These are phyloP conservation scores for Sarcophilus harrisii DNA, from an alignment of 2,797 vertebrate genomes.

Conservation along the genomic window DNA sequence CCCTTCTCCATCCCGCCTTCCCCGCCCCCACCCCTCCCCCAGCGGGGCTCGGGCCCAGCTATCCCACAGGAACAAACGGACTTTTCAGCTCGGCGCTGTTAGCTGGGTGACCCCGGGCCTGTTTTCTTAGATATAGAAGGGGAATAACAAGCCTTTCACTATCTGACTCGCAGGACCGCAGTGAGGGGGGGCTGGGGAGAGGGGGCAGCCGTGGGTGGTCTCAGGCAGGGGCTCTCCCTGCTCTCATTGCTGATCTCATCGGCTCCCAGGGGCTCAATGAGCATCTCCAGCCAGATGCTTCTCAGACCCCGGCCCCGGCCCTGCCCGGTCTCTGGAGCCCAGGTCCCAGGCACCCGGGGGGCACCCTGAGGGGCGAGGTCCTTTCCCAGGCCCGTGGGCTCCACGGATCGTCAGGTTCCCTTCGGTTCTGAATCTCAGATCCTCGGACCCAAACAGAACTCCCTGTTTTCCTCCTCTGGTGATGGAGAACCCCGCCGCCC, in stretches of 20 bases:
- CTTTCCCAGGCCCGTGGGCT: background rate
- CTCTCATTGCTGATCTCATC: background rate
- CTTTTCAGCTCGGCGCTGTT: background rate
- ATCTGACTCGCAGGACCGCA: background rate
- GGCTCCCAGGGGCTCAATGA: background rate
- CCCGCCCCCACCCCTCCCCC: background rate
- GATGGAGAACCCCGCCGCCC: background rate
- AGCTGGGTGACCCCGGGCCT: background rate
- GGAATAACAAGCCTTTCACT: background rate
- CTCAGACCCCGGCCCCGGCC: background rate
- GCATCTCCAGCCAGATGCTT: background rate
- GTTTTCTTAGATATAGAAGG: background rate
- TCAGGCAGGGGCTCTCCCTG: background rate
- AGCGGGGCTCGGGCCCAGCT: background rate
- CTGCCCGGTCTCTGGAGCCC: background rate
- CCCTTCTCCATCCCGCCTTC: background rate
- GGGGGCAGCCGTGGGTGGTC: background rate
- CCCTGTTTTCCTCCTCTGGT: background rate
- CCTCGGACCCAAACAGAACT: background rate
- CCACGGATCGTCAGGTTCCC: background rate
- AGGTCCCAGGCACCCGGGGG: background rate
- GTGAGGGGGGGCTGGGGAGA: background rate
- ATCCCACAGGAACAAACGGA: background rate
- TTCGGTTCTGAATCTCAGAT: background rate
- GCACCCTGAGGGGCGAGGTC: background rate